Conservation (phyloP, 2,888 invertebrate genomes). For the Dasysyrphus tricinctus region DNA sequence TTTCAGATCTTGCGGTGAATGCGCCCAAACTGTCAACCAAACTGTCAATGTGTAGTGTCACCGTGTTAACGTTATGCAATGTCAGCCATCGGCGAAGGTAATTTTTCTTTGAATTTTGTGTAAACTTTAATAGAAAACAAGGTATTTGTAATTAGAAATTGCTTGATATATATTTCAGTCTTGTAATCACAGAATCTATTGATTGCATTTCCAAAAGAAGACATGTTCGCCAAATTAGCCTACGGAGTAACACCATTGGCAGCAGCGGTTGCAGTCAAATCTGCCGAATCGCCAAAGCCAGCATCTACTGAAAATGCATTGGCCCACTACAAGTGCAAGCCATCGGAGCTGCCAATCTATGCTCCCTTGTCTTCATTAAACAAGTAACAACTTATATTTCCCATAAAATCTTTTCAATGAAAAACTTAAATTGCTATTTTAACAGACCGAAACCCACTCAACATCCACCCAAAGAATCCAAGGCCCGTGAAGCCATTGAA, state of each 20-base stretch:
- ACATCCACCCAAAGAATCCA: conserved; percentile 76
- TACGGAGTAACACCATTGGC: conserved; percentile 72
- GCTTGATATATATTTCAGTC: background rate
- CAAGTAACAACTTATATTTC: conserved; percentile 74
- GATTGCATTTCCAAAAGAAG: conserved; percentile 32
- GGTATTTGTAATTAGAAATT: background rate
- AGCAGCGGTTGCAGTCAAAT: conserved; percentile 79
- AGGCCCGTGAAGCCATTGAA: conserved; percentile 78
- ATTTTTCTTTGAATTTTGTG: conserved; percentile 27
- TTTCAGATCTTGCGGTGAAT: too few relatives aligned
- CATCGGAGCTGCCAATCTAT: conserved; percentile 82
- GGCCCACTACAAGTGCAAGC: conserved; percentile 79
- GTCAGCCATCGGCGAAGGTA: conserved; percentile 36
- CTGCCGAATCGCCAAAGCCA: conserved; percentile 45
- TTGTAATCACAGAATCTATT: background rate
- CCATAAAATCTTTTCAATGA: background rate
- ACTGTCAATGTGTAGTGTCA: too few relatives aligned
- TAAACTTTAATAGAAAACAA: conserved; percentile 17
- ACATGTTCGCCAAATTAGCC: conserved; percentile 76
- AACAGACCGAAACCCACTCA: conserved; percentile 71
- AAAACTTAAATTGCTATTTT: background rate
- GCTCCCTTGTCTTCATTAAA: conserved; percentile 78
- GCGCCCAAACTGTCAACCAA: too few relatives aligned
- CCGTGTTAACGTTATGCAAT: too few relatives aligned
- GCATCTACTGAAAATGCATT: conserved; percentile 55